These are phyloP conservation scores for Ceriagrion tenellum DNA, from an alignment of 2,888 invertebrate species.

Conservation along the genomic window DNA sequence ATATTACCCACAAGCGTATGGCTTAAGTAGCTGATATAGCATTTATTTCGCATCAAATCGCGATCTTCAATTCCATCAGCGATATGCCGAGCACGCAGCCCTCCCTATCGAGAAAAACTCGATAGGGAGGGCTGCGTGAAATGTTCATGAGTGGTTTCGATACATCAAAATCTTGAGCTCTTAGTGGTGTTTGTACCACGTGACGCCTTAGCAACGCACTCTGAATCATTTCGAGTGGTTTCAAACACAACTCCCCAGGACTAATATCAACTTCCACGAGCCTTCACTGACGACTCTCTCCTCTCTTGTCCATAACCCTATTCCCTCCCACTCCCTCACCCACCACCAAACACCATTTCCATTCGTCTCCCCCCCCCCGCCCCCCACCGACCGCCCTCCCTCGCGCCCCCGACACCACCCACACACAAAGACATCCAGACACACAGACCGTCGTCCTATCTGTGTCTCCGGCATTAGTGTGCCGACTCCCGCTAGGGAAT, in stretches of 20 bases:
- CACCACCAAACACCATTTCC: neutral
- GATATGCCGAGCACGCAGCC: too few species aligned
- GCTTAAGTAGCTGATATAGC: too few species aligned
- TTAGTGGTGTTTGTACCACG: too few species aligned
- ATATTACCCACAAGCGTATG: too few species aligned
- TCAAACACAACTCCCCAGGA: too few species aligned
- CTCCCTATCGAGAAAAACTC: neutral
- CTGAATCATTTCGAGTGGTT: too few species aligned
- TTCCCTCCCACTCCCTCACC: neutral
- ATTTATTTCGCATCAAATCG: too few species aligned
- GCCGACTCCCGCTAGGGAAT: conserved; percentile 50
- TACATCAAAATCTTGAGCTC: too few species aligned
- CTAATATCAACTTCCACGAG: neutral
- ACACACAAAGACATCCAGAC: conserved; percentile 27
- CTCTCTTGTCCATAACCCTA: neutral
- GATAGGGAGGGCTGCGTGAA: too few species aligned
- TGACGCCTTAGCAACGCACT: too few species aligned
- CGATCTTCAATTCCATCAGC: too few species aligned
- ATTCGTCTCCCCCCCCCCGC: neutral
- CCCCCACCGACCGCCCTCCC: neutral
- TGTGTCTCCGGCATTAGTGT: neutral
- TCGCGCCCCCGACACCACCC: neutral
- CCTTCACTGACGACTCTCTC: neutral
- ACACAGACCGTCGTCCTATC: neutral
- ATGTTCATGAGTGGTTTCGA: too few species aligned